Evolutionary conservation across 1,140 invertebrate species (phyloP).

Genomic region (Galleria mellonella): DNA sequence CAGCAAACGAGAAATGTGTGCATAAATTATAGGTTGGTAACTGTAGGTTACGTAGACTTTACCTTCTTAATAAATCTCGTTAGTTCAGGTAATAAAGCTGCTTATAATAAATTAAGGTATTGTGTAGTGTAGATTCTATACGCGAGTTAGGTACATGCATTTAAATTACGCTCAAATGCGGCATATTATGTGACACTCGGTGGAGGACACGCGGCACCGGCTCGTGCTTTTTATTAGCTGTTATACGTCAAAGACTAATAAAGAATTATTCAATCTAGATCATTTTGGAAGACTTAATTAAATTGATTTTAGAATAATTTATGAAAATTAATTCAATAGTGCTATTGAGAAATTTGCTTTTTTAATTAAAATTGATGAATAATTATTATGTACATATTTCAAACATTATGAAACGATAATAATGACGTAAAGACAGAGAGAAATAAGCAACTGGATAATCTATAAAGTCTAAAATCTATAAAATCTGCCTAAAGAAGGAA

Average conservation of each 20-base stretch:
- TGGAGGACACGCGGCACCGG: constrained; percentile 2
- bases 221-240: constrained; percentile 10
- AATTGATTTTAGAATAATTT: too few relatives aligned
- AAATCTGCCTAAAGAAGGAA: too few relatives aligned
- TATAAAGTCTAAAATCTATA: too few relatives aligned
- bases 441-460: too few relatives aligned
- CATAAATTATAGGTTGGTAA: too few relatives aligned
- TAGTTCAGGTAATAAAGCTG: constrained; percentile 15
- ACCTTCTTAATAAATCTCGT: constrained; percentile 2
- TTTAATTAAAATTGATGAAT: too few relatives aligned
- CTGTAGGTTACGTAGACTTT: neutral
- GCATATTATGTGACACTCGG: constrained; percentile 28
- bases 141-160: constrained; percentile 48
- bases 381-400: too few relatives aligned
- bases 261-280: too few relatives aligned
- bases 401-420: too few relatives aligned
- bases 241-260: constrained; percentile 8
- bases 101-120: constrained; percentile 50
- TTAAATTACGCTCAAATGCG: constrained; percentile 54
- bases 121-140: constrained; percentile 29
- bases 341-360: neutral
- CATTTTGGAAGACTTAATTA: too few relatives aligned
- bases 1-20: too few relatives aligned
- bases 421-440: too few relatives aligned
- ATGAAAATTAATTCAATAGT: neutral